A percentile compares a stretch with the other conserved stretches of the same genome.
phyloP scores from a whole-genome alignment of 2,888 invertebrate genomes.

The Toxonevra muliebris region DNA sequence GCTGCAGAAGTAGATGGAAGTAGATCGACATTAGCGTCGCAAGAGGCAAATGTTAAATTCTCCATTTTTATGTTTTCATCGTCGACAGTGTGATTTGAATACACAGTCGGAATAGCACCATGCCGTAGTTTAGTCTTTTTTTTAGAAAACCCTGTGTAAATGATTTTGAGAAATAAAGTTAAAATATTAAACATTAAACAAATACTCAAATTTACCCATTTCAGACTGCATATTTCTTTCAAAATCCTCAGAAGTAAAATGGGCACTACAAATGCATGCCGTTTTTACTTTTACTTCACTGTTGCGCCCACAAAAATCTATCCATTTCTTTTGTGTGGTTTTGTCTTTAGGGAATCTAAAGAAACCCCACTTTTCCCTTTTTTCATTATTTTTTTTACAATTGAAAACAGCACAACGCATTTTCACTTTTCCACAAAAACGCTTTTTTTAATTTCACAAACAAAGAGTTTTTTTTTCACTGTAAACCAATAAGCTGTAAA shows the following conservation, averaged over 20 bases:
- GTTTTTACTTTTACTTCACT: slow-evolving; percentile 37
- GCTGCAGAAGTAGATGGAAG: no score
- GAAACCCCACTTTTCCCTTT: slow-evolving; percentile 42
- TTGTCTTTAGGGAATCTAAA: slow-evolving; percentile 44
- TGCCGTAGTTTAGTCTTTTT: background rate
- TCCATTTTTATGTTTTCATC: no score
- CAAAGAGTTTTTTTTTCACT: no score
- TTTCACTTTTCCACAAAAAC: no score
- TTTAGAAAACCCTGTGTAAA: slow-evolving; percentile 5
- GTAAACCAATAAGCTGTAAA: no score
- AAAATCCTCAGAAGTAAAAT: no score
- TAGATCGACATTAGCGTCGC: no score
- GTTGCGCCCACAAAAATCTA: slow-evolving; percentile 43
- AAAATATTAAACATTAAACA: slow-evolving; percentile 30
- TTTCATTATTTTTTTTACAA: slow-evolving; percentile 34
- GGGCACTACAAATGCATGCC: slow-evolving; percentile 45
- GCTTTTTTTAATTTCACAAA: background rate
- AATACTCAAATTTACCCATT: no score
- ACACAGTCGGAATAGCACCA: slow-evolving; percentile 4
- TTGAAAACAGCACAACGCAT: no score
- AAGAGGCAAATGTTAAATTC: no score
- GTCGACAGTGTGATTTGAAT: no score
- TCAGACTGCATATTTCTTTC: no score
- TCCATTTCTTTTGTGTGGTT: slow-evolving; percentile 40
- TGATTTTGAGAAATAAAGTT: background rate